Conservation (phyloP, 2,888 invertebrate species). For the Criorhina ranunculi region DNA sequence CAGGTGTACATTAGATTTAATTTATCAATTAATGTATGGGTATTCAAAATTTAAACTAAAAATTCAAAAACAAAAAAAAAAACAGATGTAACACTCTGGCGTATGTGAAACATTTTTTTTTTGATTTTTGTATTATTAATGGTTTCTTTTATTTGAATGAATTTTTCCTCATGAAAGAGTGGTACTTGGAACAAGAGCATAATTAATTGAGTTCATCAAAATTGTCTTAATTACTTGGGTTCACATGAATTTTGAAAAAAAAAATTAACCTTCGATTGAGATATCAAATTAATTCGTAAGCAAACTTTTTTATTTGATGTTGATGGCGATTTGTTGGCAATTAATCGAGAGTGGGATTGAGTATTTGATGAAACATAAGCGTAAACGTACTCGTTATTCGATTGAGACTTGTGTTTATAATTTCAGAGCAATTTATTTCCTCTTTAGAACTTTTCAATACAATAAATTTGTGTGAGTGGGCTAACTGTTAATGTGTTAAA, state of each 20-base stretch:
- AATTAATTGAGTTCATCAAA: conserved; percentile 57
- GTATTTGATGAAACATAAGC: conserved; percentile 2
- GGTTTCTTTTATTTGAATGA: conserved; percentile 34
- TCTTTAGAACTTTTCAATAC: neutral
- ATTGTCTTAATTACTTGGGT: conserved; percentile 27
- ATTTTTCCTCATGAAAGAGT: neutral
- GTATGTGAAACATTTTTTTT: conserved; percentile 51
- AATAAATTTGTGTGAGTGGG: conserved; percentile 21
- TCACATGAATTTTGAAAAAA: conserved; percentile 19
- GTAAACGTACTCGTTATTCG: neutral
- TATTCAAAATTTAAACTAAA: neutral
- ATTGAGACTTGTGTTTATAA: conserved; percentile 24
- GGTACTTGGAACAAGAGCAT: conserved; percentile 24
- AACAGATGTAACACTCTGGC: conserved; percentile 20
- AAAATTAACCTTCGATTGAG: conserved; percentile 5
- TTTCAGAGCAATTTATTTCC: conserved; percentile 21
- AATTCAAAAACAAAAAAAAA: too few relatives aligned
- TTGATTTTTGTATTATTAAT: neutral
- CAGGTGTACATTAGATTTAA: conserved; percentile 26
- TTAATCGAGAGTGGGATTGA: conserved; percentile 21
- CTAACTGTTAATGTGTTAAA: neutral
- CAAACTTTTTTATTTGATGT: conserved; percentile 43
- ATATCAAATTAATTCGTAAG: conserved; percentile 37
- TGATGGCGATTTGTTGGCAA: conserved; percentile 32
- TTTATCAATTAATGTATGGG: conserved; percentile 11